Conservation (phyloP, 2,888 invertebrate species). For the Sycophila texana region DNA sequence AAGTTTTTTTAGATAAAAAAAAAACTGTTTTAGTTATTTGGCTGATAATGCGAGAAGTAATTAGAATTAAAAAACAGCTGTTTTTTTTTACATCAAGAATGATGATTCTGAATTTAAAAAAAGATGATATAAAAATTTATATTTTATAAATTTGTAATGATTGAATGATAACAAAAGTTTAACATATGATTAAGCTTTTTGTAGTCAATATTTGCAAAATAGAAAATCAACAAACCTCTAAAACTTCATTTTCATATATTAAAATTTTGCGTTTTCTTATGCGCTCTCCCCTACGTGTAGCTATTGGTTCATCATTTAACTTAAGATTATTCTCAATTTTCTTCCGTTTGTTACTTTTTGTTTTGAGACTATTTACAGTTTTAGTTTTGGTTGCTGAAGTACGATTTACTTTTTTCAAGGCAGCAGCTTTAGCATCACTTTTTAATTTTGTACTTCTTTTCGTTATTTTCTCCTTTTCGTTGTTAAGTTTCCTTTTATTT, state of each 20-base stretch:
- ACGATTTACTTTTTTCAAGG: neutral
- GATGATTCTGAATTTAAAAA: too few relatives aligned
- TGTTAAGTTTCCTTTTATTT: conserved; percentile 22
- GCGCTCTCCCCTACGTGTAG: neutral
- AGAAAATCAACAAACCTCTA: conserved; percentile 25
- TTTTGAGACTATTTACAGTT: neutral
- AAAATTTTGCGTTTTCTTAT: conserved; percentile 31
- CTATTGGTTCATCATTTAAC: neutral
- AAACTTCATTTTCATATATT: conserved; percentile 7
- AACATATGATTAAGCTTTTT: too few relatives aligned
- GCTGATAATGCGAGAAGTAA: too few relatives aligned
- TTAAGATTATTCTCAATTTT: neutral
- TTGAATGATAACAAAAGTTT: too few relatives aligned
- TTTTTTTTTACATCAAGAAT: too few relatives aligned
- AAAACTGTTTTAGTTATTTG: too few relatives aligned
- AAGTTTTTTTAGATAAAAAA: too few relatives aligned
- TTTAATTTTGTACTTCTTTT: neutral
- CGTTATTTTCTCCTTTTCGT: neutral
- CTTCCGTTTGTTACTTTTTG: conserved; percentile 2
- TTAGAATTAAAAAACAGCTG: too few relatives aligned
- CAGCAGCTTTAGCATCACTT: neutral
- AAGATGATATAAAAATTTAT: too few relatives aligned
- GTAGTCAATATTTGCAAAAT: too few relatives aligned
- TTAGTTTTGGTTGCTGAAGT: conserved; percentile 1
- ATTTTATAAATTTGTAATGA: too few relatives aligned